Evolutionary conservation across 2,113 vertebrate species (phyloP).

Genomic region (Marmota monax): DNA sequence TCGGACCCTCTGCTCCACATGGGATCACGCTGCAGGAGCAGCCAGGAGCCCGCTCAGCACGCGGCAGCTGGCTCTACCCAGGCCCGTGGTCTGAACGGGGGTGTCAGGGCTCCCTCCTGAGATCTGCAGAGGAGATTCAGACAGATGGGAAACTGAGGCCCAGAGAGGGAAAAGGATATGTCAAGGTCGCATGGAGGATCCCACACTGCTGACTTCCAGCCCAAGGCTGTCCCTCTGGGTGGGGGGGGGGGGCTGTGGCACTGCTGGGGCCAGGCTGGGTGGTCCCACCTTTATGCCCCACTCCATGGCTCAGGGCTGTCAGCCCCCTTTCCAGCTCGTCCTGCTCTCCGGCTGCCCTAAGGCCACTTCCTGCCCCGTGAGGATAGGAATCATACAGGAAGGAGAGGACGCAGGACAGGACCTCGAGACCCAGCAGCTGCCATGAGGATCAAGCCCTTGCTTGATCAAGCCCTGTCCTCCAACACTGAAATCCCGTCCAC

Average conservation of each 20-base stretch:
- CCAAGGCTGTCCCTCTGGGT: background rate
- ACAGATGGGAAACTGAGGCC: background rate
- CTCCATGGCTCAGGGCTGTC: background rate
- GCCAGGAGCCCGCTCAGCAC: background rate
- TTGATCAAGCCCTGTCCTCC: too few species aligned
- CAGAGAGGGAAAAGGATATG: background rate
- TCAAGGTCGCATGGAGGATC: background rate
- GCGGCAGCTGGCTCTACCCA: too few species aligned
- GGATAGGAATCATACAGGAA: background rate
- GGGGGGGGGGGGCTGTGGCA: background rate
- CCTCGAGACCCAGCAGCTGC: background rate
- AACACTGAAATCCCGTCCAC: background rate
- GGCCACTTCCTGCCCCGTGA: background rate
- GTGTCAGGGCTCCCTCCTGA: background rate
- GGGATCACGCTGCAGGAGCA: fast-evolving
- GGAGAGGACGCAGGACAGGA: background rate
- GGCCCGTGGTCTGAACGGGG: background rate
- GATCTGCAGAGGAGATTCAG: background rate
- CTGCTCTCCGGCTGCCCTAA: background rate
- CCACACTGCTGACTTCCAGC: background rate
- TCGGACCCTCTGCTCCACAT: background rate
- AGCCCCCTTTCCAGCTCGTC: background rate
- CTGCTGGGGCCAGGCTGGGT: background rate
- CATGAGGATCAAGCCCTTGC: background rate
- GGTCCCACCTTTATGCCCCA: background rate